Base-by-base conservation (phyloP, 2,888 invertebrate genomes). In the Dastarcus helophoroides region DNA sequence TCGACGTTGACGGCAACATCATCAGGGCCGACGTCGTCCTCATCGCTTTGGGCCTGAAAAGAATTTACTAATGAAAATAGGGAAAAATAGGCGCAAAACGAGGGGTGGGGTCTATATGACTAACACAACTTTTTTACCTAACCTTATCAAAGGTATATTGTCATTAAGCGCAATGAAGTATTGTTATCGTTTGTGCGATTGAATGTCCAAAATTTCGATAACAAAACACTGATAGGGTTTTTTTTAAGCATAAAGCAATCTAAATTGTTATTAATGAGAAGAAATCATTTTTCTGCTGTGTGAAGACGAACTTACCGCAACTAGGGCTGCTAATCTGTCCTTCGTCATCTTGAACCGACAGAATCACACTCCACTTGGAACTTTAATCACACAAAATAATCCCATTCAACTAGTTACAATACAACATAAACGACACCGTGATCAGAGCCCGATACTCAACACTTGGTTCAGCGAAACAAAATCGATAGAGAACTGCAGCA, bases 1-100 rank as follows among this genome's bases (percentile, higher is more conserved):
- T 93, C 93, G 58, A 93, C 88, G 63, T 82, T 88, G 71, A 94
- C 90, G 64, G 90, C 84, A 65, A 91, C 90, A 63, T 93, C 93
- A 67, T 91, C 91, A 47, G 84, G 82, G 48, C 84, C 88, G 59
- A 80, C 88, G 63, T 95, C 94, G 68, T 95, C 94, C 60, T 86
- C 86, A 68, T 95, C 95, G 69, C 93, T 93, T 73, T 94, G 94
- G 65, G 94, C 93, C 91, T 91, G 21, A 32, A 29, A 21, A 16
- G 9, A 9, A 33, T 15, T 17, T 22, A 22, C 28, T 30, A 36
- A 10, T 33, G 32, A 19, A 38, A 22, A 33, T 30, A 23, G 24
- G 16, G 22, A 28, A 36, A 37, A 29, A 29, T 14, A 24, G 16
- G 31, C 22, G 12, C 21, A 17, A 33, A 22, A 34, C 15, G 9